phyloP scores from a whole-genome alignment of 2,888 invertebrate genomes.

The Cerceris ruficornis region DNA sequence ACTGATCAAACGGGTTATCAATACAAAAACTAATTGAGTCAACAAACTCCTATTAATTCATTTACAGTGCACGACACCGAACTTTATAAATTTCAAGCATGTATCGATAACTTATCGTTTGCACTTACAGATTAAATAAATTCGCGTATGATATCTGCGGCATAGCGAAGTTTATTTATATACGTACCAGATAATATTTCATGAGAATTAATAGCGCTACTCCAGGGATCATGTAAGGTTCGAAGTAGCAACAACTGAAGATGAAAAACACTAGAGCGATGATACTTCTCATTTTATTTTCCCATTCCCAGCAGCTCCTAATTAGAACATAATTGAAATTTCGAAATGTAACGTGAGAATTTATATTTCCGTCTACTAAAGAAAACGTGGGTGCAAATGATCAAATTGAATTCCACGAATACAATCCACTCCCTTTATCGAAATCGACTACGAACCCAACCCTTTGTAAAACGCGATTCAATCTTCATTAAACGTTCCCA shows the following conservation, averaged over 20 bases:
- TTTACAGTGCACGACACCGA: too few relatives aligned
- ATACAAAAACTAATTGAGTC: too few relatives aligned
- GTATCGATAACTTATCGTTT: too few relatives aligned
- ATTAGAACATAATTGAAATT: conserved; percentile 11
- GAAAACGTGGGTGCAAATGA: not conserved
- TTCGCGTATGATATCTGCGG: too few relatives aligned
- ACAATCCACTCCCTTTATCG: not conserved
- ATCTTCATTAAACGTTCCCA: conserved; percentile 8
- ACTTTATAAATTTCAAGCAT: too few relatives aligned
- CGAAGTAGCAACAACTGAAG: conserved; percentile 95
- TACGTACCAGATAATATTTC: conserved; percentile 86
- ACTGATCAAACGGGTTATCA: too few relatives aligned
- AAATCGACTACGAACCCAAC: not conserved
- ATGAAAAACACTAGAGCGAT: conserved; percentile 93
- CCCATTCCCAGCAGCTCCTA: conserved; percentile 98
- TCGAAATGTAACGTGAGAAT: not conserved
- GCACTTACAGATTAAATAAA: too few relatives aligned
- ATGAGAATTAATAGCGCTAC: conserved; percentile 91
- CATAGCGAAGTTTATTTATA: not conserved
- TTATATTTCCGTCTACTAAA: not conserved
- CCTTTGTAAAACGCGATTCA: not conserved
- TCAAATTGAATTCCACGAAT: not conserved
- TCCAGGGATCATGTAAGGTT: conserved; percentile 97
- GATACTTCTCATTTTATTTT: conserved; percentile 92
- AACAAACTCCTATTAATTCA: too few relatives aligned